Evolutionary conservation across 2,113 vertebrate species (phyloP), one percentile per base, ranked within the genome.

Genomic region (Chamaetylas fuelleborni): DNA sequence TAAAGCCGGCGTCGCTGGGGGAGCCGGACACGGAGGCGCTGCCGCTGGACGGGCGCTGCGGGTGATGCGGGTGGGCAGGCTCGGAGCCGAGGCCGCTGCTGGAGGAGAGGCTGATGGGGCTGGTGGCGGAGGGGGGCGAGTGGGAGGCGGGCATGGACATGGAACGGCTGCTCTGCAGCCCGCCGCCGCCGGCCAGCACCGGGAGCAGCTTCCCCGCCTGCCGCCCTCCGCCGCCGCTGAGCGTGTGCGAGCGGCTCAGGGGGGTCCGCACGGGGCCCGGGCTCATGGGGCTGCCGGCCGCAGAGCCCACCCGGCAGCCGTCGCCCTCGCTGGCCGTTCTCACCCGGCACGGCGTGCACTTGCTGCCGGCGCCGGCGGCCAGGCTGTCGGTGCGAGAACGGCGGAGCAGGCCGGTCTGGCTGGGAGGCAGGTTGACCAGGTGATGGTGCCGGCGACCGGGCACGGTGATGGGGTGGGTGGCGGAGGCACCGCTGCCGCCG

Each of bases 1-100:
- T 98, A 86, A 99, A 99, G 14, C 99, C 99, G 1, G 98, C 98
- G 47, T 99, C 99, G 53, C 98, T 99, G 34, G 99, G 99, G 33
- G 99, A 99, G 85, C 99, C 99, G 5, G 99, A 98, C 50, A 98
- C 98, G 6, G 99, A 99, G 77, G 98, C 98, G 66, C 98, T 99
- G 97, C 98, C 98, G 88, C 99, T 99, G 91, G 98, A 99, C 25
- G 98, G 98, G 62, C 98, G 98, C 94, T 98, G 98, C 19, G 98
- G 96, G 33, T 90, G 94, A 29, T 98, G 97, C 86, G 98, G 96
- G 93, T 98, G 96, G 97, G 98, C 72, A 90, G 98, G 80, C 98
- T 98, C 64, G 97, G 97, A 98, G 92, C 98, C 96, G 67, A 98
- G 97, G 51, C 99, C 98, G 36, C 98, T 98, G 88, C 98, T 98